phyloP scores from a whole-genome alignment of 2,888 invertebrate genomes.

The Selenia dentaria region DNA sequence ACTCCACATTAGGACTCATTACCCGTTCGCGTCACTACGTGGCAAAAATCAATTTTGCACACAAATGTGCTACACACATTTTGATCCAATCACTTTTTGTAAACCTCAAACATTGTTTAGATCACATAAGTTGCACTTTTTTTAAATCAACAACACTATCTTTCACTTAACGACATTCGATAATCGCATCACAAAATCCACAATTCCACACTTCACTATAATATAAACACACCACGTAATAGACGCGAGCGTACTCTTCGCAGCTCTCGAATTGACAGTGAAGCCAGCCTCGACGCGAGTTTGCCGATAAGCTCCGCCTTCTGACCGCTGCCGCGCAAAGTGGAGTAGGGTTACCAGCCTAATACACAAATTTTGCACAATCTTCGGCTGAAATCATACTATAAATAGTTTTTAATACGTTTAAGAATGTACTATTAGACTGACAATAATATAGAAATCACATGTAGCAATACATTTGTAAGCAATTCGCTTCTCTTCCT shows the following conservation, averaged over 20 bases:
- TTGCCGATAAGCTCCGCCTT: slow-evolving; percentile 84
- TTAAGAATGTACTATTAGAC: not conserved
- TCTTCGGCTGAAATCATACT: not conserved
- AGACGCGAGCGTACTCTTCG: slow-evolving; percentile 81
- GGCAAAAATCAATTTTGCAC: slow-evolving; percentile 85
- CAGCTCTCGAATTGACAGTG: slow-evolving; percentile 84
- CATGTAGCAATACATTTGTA: too few species aligned
- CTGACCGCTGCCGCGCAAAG: slow-evolving; percentile 85
- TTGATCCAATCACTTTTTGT: slow-evolving; percentile 72
- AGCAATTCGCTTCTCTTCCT: too few species aligned
- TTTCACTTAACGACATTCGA: slow-evolving; percentile 82
- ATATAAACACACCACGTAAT: slow-evolving; percentile 81
- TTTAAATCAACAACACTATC: slow-evolving; percentile 72
- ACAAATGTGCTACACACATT: slow-evolving; percentile 81
- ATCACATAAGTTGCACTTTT: slow-evolving; percentile 70
- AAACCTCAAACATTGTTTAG: slow-evolving; percentile 69
- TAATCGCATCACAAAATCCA: slow-evolving; percentile 80
- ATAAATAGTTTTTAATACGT: not conserved
- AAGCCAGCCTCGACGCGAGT: slow-evolving; percentile 82
- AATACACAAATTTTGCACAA: slow-evolving; percentile 13
- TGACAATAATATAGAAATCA: not conserved
- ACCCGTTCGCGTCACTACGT: slow-evolving; percentile 86
- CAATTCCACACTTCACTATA: slow-evolving; percentile 81
- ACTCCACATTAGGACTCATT: slow-evolving; percentile 95
- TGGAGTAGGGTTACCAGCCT: slow-evolving; percentile 71